phyloP scores from a whole-genome alignment of 2,113 vertebrate species.

The Lamprotornis superbus region DNA sequence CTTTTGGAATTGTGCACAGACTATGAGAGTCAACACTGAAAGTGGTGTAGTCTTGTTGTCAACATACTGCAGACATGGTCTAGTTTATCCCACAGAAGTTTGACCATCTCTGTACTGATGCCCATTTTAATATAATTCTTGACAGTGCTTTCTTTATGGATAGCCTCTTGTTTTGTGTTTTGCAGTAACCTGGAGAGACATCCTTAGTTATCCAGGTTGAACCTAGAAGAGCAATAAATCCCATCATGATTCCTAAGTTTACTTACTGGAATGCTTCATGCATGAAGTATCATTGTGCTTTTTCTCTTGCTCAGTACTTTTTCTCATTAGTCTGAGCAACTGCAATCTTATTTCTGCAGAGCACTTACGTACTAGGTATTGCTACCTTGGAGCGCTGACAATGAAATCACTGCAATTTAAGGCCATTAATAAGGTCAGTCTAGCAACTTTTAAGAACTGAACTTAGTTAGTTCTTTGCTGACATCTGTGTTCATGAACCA shows the following conservation, averaged over 20 bases:
- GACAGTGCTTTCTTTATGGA: not conserved
- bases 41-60: not conserved
- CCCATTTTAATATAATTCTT: not conserved
- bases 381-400: not conserved
- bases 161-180: not conserved
- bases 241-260: not conserved
- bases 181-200: not conserved
- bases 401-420: not conserved
- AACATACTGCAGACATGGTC: not conserved
- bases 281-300: not conserved
- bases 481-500: constrained; percentile 27
- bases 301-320: constrained; percentile 21
- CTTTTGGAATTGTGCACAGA: rapidly evolving
- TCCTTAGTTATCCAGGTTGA: not conserved
- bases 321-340: not conserved
- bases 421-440: constrained; percentile 29
- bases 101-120: not conserved
- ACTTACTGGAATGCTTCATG: not conserved
- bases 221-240: not conserved
- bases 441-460: constrained; percentile 1
- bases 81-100: not conserved
- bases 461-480: constrained; percentile 28
- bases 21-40: not conserved
- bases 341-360: not conserved
- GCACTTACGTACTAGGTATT: not conserved